Evolutionary conservation across 2,113 vertebrate species (phyloP), one percentile per base, ranked within the genome.

Genomic region (Riparia riparia): DNA sequence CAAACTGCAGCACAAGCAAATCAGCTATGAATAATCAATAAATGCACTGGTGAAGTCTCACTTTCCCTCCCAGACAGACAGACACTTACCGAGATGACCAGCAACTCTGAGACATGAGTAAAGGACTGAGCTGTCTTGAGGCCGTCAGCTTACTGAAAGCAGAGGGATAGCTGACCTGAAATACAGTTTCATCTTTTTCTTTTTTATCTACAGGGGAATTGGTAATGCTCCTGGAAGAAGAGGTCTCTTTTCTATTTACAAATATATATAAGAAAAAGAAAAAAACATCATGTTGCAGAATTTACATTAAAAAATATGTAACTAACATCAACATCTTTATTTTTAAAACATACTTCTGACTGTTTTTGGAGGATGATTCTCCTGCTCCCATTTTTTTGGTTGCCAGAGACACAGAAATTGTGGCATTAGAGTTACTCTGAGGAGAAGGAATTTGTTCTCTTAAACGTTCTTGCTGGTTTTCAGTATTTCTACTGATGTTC

Each of bases 121-220:
- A 90, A 42, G 99, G 99, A 88, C 99, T 99, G 83, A 98, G 98
- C 25, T 98, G 99, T 86, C 98, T 98, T 69, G 99, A 98, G 42
- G 98, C 97, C 4, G 98, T 98, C 90, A 99, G 45, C 91, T 99
- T 99, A 98, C 99, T 99, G 96, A 99, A 99, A 93, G 99, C 99
- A 31, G 99, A 99, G 1, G 99, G 99, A 7, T 98, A 99, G 98
- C 99, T 99, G 84, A 99, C 98, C 94, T 99, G 99, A 97, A 99
- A 99, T 20, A 98, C 91, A 39, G 80, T 94, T 65, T 98, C 98
- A 57, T 97, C 98, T 90, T 95, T 97, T 37, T 99, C 98, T 50
- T 89, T 98, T 89, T 97, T 98, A 74, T 99, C 98, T 44, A 98
- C 74, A 13, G 98, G 98, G 44, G 98, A 99, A 64, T 97, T 98